These are phyloP conservation scores for Zaprionus bogoriensis DNA, from an alignment of 2,888 invertebrate genomes.

Conservation along the genomic window DNA sequence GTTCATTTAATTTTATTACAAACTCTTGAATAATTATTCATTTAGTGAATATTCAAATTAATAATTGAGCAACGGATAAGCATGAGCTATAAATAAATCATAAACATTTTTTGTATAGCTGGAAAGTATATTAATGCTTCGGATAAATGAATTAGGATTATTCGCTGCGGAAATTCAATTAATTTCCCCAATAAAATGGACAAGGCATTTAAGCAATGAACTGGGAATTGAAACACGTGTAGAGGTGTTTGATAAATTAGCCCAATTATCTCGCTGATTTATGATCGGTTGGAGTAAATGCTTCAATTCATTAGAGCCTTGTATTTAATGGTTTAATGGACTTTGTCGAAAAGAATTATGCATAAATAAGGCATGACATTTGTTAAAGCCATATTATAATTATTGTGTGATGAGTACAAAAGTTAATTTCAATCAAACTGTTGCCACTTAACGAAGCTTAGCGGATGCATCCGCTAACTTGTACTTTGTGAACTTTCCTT, in stretches of 20 bases:
- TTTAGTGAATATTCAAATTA: neutral
- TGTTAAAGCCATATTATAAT: too few species aligned
- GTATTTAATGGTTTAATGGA: too few species aligned
- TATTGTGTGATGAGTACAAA: too few species aligned
- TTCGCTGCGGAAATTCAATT: neutral
- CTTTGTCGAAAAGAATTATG: too few species aligned
- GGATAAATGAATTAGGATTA: too few species aligned
- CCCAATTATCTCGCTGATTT: neutral
- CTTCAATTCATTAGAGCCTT: neutral
- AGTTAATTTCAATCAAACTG: neutral
- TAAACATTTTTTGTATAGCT: neutral
- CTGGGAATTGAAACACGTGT: conserved; percentile 1
- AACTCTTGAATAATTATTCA: neutral
- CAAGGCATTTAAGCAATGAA: neutral
- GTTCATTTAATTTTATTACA: neutral
- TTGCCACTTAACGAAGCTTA: too few species aligned
- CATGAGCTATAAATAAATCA: neutral
- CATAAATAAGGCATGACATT: too few species aligned
- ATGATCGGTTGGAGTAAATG: neutral
- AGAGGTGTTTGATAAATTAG: conserved; percentile 3
- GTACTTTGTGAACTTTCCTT: too few species aligned
- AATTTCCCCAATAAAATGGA: neutral
- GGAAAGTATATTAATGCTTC: neutral
- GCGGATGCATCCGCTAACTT: too few species aligned
- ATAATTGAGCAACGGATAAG: neutral